Evolutionary conservation across 2,888 invertebrate species (phyloP).

Genomic region (Maniola hyperantus): DNA sequence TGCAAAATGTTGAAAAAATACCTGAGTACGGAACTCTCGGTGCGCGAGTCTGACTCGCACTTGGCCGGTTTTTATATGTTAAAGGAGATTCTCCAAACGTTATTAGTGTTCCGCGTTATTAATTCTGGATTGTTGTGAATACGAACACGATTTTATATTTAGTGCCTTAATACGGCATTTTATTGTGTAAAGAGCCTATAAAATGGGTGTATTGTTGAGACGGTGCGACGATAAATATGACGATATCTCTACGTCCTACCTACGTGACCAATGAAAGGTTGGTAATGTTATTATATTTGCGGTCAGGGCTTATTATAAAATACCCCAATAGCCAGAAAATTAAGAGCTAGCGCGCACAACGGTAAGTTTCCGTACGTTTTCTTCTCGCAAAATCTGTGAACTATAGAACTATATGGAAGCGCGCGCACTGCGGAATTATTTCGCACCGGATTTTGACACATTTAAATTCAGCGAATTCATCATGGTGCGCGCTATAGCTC

Average conservation of each 20-base stretch:
- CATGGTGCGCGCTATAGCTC: no score
- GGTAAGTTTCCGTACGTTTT: no score
- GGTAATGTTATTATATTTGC: neutral
- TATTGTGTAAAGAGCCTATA: conserved; percentile 16
- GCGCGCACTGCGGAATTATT: no score
- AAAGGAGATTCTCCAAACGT: conserved; percentile 14
- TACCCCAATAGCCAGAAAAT: neutral
- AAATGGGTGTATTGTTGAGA: conserved; percentile 12
- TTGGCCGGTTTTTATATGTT: conserved; percentile 12
- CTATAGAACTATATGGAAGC: no score
- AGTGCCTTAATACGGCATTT: conserved; percentile 15
- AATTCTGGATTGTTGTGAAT: conserved; percentile 12
- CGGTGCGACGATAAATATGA: conserved; percentile 8
- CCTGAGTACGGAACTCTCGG: no score
- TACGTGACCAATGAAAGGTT: neutral
- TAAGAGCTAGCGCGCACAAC: no score
- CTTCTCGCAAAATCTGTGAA: no score
- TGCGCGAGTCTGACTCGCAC: no score
- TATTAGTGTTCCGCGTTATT: conserved; percentile 22
- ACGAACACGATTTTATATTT: conserved; percentile 8
- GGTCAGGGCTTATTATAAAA: neutral
- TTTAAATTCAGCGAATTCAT: no score
- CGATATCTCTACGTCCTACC: neutral
- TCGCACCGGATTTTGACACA: no score
- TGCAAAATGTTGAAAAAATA: no score